Base-by-base conservation (phyloP, 1,140 invertebrate genomes). In the Leptinotarsa lineolata region DNA sequence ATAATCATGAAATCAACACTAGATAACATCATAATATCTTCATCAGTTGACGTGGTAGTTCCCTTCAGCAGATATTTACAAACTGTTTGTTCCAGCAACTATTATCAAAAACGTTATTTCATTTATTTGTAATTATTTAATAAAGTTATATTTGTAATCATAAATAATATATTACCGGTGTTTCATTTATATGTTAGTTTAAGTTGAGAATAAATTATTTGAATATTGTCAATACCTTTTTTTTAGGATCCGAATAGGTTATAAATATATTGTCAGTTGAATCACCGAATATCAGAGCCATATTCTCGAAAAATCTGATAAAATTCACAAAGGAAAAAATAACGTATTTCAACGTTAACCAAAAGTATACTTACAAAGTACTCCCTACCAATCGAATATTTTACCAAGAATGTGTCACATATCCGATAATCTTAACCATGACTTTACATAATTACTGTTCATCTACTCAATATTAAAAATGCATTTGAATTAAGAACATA, bases 131-230 rank as follows among this genome's bases (percentile, higher is more conserved):
- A 71, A 74, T 77, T 71, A 72, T 71, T 72, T 76, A 75, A 75
- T 70, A 75, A 77, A 75, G 66, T 72, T 77, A 68, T 79, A 79
- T 75, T 75, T 79, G 72, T 78, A 78, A 76, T 73, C 72, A 69
- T 72, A 74, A 64, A 73, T 3, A 63, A 71, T 18, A 75, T 75
- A 63, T 68, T 72, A 71, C 69, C 48, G 66, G 65, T 69, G 44
- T 66, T 73, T 76, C 65, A 73, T 72, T 72, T 72, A 45, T 72
- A 59, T 72, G 71, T 72, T 72, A 72, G 64, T 18, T 54, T 71
- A 71, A 46, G 69, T 18, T 63, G 24, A 44, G 61, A 71, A 63
- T 71, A 71, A 71, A 69, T 39, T n/a, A 66, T 66, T 66, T 66
- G 64, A 46, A 66, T 66, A 66, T 39, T 66, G 16, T 18, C 20